Percentiles rank a stretch among this genome's conserved stretches.
Conservation (phyloP, 2,888 invertebrate species). For the Petrolisthes manimaculis region DNA sequence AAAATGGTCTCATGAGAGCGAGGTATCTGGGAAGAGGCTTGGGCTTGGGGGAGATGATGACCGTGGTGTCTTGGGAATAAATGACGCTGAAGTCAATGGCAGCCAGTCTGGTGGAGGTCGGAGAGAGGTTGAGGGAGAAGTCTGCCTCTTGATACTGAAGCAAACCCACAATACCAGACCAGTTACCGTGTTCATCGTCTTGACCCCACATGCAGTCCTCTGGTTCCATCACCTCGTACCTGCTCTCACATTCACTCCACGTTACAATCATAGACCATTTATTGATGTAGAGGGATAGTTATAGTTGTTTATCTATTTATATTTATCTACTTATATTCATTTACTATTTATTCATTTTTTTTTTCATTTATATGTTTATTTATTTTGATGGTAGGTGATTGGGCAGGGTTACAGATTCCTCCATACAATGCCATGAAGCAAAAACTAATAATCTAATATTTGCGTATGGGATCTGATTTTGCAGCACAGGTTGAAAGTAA, state of each 20-base stretch:
- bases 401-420: too few species aligned
- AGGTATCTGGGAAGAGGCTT: slow-evolving; percentile 9
- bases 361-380: too few species aligned
- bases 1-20: neutral
- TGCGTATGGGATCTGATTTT: too few species aligned
- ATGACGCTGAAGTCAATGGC: slow-evolving; percentile 12
- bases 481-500: too few species aligned
- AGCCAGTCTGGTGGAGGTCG: neutral
- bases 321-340: too few species aligned
- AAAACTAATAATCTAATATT: too few species aligned
- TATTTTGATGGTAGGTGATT: too few species aligned
- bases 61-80: neutral
- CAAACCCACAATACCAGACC: slow-evolving; percentile 30
- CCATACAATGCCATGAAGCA: too few species aligned
- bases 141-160: slow-evolving; percentile 30
- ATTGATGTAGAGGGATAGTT: neutral
- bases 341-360: too few species aligned
- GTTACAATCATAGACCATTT: neutral
- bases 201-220: slow-evolving; percentile 24
- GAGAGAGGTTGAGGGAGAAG: slow-evolving; percentile 26
- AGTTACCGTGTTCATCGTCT: slow-evolving; percentile 5
- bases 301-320: too few species aligned
- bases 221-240: slow-evolving; percentile 27
- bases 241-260: neutral
- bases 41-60: slow-evolving; percentile 20